phyloP scores from a whole-genome alignment of 2,888 invertebrate genomes.

The Leptinotarsa haldemani region DNA sequence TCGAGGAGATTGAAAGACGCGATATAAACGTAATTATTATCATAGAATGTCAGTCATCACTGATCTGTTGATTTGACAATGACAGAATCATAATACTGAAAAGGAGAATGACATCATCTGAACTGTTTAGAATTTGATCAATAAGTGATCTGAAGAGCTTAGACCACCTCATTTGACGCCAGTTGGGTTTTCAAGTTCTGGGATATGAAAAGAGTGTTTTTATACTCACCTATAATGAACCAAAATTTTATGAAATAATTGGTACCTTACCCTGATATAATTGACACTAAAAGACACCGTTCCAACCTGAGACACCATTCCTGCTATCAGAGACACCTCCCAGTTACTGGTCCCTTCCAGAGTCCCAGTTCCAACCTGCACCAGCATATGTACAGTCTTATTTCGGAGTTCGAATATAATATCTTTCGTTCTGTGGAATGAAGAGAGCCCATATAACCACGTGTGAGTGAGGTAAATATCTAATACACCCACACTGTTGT shows the following conservation, averaged over 20 bases:
- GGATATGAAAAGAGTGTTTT: too few relatives aligned
- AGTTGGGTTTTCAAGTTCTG: too few relatives aligned
- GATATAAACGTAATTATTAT: too few relatives aligned
- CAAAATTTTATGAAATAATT: conserved; percentile 59
- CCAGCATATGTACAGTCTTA: conserved; percentile 74
- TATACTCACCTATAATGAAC: not conserved
- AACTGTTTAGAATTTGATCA: too few relatives aligned
- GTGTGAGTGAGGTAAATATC: conserved; percentile 79
- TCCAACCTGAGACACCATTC: conserved; percentile 77
- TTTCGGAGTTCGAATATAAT: conserved; percentile 79
- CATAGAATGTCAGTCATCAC: too few relatives aligned
- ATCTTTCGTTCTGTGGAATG: conserved; percentile 85
- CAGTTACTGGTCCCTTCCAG: conserved; percentile 82
- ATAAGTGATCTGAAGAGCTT: too few relatives aligned
- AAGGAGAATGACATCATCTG: too few relatives aligned
- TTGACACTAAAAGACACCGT: conserved; percentile 83
- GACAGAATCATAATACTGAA: too few relatives aligned
- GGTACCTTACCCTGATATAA: conserved; percentile 72
- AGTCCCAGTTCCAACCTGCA: conserved; percentile 84
- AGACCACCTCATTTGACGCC: too few relatives aligned
- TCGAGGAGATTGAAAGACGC: too few relatives aligned
- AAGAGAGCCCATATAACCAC: conserved; percentile 82
- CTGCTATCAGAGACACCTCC: conserved; percentile 78
- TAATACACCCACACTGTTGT: conserved; percentile 77
- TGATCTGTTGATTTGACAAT: too few relatives aligned